These are phyloP conservation scores for Lerema accius DNA, from an alignment of 1,140 invertebrate genomes.

Conservation along the genomic window DNA sequence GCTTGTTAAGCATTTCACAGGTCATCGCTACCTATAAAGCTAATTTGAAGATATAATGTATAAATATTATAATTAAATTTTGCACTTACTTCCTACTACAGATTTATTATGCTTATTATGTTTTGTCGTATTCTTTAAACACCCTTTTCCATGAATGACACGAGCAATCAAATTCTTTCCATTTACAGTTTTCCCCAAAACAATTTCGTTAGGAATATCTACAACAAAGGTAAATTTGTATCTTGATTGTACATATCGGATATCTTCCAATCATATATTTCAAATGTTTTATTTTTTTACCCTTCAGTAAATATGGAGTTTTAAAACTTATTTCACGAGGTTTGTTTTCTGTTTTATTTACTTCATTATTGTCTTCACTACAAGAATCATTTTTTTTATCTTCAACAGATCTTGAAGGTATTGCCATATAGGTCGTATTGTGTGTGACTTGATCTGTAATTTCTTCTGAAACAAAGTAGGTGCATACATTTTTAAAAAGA, in stretches of 20 bases:
- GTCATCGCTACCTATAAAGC: no score
- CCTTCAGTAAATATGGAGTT: background rate
- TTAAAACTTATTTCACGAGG: background rate
- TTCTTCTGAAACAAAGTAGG: background rate
- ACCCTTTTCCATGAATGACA: slow-evolving; percentile 34
- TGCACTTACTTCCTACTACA: slow-evolving; percentile 16
- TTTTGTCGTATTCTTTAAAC: background rate
- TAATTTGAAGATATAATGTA: no score
- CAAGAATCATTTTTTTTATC: background rate
- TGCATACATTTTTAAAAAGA: no score
- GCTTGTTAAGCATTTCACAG: no score
- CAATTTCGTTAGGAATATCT: slow-evolving; percentile 53
- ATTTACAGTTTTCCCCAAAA: slow-evolving; percentile 47
- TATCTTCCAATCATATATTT: background rate
- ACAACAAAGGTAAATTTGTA: slow-evolving; percentile 25
- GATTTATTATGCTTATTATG: slow-evolving; percentile 29
- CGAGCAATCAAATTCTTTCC: slow-evolving; percentile 54
- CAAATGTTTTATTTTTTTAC: background rate
- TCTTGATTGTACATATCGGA: background rate
- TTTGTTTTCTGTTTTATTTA: background rate
- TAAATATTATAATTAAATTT: no score
- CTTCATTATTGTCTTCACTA: background rate
- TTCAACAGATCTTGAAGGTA: background rate
- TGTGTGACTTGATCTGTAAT: no score
- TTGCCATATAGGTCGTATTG: no score